Base-by-base conservation (phyloP, 2,113 vertebrate species). In the Scomber colias region DNA sequence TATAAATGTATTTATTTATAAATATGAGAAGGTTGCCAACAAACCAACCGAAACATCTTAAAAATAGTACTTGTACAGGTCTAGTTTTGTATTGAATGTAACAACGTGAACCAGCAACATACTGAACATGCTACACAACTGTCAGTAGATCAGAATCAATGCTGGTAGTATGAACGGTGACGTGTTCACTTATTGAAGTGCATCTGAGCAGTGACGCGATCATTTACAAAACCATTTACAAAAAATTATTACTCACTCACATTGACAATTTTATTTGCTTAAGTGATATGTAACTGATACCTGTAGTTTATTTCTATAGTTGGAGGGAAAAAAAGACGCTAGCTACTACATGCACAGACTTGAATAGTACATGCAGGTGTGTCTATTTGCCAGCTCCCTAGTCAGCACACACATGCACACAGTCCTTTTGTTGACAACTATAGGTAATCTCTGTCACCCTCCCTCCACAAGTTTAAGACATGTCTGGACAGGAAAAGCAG, bases 401-500 rank as follows among this genome's bases (percentile, higher is more conserved):
- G 49, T 64, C 24, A 50, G 55, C 13, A 48, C 44, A 40, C 64
- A 76, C 51, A 55, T 16, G 31, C 59, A 31, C 83, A 63, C 79
- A 61, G 63, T 14, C 13, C 16, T 71, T 76, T 81, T 73, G 65
- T 77, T 75, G 68, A 62, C 48, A 31, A 31, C 76, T 61, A 64
- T 10, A 60, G 74, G 19, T 46, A 53, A 66, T 71, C 65, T 74
- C 74, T 83, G 84, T 61, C 68, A 81, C 74, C 60, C 80, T 71
- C 71, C 60, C 71, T 71, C 72, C 31, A 46, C 66, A 66, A 66
- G 77, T 73, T 19, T 19, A 53, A 80, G 69, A 64, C 84, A 73
- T 48, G 86, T 81, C 76, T 79, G 80, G 77, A 74, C 85, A 83
- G 81, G 88, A 86, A 85, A 77, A 60, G 84, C 75, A 69, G 69